These are phyloP conservation scores for Lepisosteus oculatus DNA, from an alignment of 2,113 vertebrate species.

Conservation along the genomic window DNA sequence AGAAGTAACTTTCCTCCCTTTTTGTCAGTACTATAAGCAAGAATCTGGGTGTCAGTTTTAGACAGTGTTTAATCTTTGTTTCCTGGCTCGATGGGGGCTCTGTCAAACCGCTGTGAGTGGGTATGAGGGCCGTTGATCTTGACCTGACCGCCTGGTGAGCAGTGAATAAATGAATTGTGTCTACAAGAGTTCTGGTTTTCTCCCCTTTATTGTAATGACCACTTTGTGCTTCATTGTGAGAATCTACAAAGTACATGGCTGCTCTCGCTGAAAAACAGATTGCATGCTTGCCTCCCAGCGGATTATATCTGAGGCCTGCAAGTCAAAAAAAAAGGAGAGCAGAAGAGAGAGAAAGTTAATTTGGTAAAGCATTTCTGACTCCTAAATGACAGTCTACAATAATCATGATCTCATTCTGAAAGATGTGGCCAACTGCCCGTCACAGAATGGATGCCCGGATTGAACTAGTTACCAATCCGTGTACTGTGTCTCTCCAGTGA, in stretches of 20 bases:
- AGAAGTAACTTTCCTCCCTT: no score
- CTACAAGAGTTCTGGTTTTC: neutral
- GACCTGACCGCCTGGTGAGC: neutral
- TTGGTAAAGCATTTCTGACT: slow-evolving; percentile 22
- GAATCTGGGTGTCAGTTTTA: no score
- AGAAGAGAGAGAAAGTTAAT: slow-evolving; percentile 34
- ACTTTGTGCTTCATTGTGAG: neutral
- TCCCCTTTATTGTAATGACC: neutral
- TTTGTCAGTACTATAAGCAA: no score
- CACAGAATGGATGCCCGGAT: slow-evolving; percentile 42
- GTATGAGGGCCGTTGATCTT: slow-evolving; percentile 14
- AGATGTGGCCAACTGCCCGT: slow-evolving; percentile 60
- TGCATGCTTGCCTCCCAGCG: no score
- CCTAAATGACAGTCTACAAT: slow-evolving; percentile 61
- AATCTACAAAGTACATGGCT: no score
- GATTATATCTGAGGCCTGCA: no score
- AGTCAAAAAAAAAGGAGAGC: neutral
- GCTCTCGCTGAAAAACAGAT: no score
- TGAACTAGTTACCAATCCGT: slow-evolving; percentile 56
- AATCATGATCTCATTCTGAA: slow-evolving; percentile 58
- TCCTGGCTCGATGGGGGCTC: slow-evolving; percentile 1
- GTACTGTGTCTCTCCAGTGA: neutral
- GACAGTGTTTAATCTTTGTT: neutral
- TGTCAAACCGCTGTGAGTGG: slow-evolving; percentile 9
- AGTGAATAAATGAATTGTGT: neutral